Evolutionary conservation across 2,797 vertebrate species (phyloP), one percentile per base, ranked within the genome.

Genomic region (Sebastes nivosus): DNA sequence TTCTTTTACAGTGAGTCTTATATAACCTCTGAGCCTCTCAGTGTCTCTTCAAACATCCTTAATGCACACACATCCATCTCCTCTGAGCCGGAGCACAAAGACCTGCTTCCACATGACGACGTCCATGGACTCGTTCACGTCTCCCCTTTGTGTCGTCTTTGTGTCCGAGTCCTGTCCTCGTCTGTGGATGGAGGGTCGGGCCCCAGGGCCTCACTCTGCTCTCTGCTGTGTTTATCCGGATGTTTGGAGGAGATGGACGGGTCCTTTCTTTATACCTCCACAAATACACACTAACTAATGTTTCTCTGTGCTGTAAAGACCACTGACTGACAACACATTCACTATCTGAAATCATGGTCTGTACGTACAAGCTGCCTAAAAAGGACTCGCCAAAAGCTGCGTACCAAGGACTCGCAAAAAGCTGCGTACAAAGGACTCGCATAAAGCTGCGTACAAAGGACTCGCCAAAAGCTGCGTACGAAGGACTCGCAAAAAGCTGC

Each of bases 121-220:
- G 16, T 60, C 85, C 79, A 60, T 52, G 66, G 75, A 85, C 46
- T 52, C 46, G 46, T 84, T 77, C 61, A 67, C 61, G 20, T 58
- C 79, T 87, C 42, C 6, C 20, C 46, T 52, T 52, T 52, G 46
- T 52, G 46, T 42, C 13, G 38, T 42, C 38, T 42, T 92, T 88
- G 80, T 91, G 79, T 72, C 8, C 14, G 46, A 72, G 70, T 57
- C 57, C 67, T 77, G 38, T 59, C 3, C 58, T 16, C 11, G 11
- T 64, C n/a, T 64, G 59, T 57, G 81, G 57, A 63, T 10, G 67
- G n/a, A 50, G 66, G 77, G 16, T 66, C 34, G 38, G 67, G 79
- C 82, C 89, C 84, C 38, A 68, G 77, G 85, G 85, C 80, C 77
- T 20, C 80, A 82, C 84, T 85, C 77, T 80, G 38, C 38, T 42